phyloP scores from a whole-genome alignment of 2,113 vertebrate genomes.

The Vicugna pacos region DNA sequence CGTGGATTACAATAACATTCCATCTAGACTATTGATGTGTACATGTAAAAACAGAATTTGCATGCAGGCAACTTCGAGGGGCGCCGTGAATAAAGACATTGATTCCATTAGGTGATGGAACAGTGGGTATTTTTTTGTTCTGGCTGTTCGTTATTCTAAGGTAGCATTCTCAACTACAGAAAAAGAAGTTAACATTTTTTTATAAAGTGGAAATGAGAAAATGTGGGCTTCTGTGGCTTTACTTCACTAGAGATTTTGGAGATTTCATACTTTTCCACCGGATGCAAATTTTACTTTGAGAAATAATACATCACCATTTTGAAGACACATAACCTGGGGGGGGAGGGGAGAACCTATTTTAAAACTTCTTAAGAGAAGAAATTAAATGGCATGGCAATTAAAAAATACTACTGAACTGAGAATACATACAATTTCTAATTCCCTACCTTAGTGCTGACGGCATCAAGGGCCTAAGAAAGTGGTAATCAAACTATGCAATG shows the following conservation, averaged over 20 bases:
- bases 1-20: not conserved
- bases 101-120: not conserved
- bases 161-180: not conserved
- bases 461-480: not conserved
- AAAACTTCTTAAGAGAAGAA: constrained; percentile 16
- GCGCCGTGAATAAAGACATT: not conserved
- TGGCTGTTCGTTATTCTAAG: constrained; percentile 1
- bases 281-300: not conserved
- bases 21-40: not conserved
- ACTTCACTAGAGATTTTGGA: not conserved
- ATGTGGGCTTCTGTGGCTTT: not conserved
- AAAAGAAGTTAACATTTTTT: not conserved
- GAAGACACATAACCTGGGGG: not conserved
- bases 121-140: not conserved
- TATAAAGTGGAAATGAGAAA: not conserved
- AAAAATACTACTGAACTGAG: not conserved
- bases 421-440: not conserved
- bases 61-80: not conserved
- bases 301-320: not conserved
- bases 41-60: not conserved
- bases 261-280: not conserved
- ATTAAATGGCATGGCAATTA: not conserved
- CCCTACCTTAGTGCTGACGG: not conserved
- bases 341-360: not conserved
- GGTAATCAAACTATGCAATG: not conserved